Evolutionary conservation across 2,888 invertebrate species (phyloP), one percentile per base, ranked within the genome.

Genomic region (Odontomyia ornata): DNA sequence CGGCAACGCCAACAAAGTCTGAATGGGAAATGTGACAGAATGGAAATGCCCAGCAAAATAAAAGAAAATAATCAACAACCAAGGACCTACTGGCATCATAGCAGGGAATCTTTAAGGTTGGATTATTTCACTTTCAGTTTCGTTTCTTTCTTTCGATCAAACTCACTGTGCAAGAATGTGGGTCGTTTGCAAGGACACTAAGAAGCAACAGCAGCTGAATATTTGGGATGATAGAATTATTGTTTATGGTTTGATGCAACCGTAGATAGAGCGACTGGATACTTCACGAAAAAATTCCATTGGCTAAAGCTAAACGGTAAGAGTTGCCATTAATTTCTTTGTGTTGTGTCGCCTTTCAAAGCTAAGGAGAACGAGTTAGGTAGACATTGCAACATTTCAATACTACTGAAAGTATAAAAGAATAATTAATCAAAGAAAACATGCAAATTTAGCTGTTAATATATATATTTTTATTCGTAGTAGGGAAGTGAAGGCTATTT

Each of bases 81-180:
- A 27, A 23, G 23, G 43, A 69, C 69, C 69, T 46, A 47, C 46
- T 25, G 9, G 64, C 23, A 52, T n/a, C 21, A 69, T 46, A 11
- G 65, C 65, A 30, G n/a, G 43, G 25, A 23, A 47, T 47, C 72
- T 52, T 46, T n/a, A 72, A 57, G 56, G 57, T 28, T 27, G 72
- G 72, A 72, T 72, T 72, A 73, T 73, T 73, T 36, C 73, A 60
- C 73, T 73, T 73, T 73, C 73, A 18, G 27, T 73, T 57, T 73
- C 73, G 13, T 57, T 69, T 23, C 47, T 21, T 69, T 69, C 46
- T 13, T 60, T 52, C 15, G 57, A 23, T 52, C 23, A 27, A 1
- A 73, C 36, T 57, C 60, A 18, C 73, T 36, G 46, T 30, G 18
- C 23, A 73, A 57, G 18, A 60, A 73, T 73, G 73, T 73, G 73